These are phyloP conservation scores for Lycodopsis pacificus DNA, from an alignment of 2,797 vertebrate species.

Conservation along the genomic window DNA sequence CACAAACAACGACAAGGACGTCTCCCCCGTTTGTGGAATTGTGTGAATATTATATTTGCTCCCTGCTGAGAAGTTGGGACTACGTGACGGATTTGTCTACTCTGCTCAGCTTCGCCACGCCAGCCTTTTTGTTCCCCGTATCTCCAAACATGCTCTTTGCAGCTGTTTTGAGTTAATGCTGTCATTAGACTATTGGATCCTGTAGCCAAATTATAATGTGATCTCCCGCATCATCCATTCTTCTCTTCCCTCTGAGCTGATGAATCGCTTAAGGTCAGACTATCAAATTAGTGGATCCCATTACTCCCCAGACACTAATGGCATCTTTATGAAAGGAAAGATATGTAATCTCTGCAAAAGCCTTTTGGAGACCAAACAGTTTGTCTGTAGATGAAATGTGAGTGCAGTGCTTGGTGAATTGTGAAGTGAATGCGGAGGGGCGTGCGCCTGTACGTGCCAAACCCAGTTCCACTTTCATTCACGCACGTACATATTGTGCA, in stretches of 20 bases:
- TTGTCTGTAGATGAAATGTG: constrained; percentile 73
- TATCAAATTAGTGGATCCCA: constrained; percentile 81
- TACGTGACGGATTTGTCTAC: constrained; percentile 53
- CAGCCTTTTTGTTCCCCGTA: constrained; percentile 52
- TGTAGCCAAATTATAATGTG: constrained; percentile 83
- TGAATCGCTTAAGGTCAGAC: constrained; percentile 84
- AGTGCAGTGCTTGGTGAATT: constrained; percentile 60
- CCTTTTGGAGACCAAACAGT: constrained; percentile 75
- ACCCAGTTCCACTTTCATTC: constrained; percentile 7
- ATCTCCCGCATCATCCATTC: constrained; percentile 79
- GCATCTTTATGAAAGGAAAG: constrained; percentile 81
- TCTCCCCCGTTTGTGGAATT: constrained; percentile 63
- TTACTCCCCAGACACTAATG: constrained; percentile 85
- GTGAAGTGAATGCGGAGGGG: constrained; percentile 46
- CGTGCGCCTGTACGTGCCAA: constrained; percentile 17
- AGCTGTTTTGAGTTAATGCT: constrained; percentile 78
- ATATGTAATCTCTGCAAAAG: constrained; percentile 80
- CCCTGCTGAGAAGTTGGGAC: constrained; percentile 63
- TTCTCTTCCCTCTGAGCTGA: constrained; percentile 75
- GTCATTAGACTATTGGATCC: constrained; percentile 80
- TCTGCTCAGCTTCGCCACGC: constrained; percentile 7
- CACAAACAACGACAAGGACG: constrained; percentile 61
- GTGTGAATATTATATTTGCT: constrained; percentile 69
- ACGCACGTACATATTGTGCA: neutral
- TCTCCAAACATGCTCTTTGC: constrained; percentile 78